phyloP scores from a whole-genome alignment of 2,113 vertebrate genomes.

The Brachypodius melanocephalos region DNA sequence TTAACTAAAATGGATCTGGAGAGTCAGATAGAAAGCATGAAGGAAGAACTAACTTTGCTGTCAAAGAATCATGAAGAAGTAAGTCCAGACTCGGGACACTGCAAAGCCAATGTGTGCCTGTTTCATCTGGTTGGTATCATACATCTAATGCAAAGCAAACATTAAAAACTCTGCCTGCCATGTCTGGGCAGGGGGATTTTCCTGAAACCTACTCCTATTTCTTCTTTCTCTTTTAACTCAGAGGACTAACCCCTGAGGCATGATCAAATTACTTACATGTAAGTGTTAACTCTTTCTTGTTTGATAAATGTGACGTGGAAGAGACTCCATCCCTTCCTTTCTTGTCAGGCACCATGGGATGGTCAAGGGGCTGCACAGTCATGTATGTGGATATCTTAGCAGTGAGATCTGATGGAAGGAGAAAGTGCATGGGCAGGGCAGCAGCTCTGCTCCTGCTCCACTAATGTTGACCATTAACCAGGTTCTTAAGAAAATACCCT shows the following conservation, averaged over 20 bases:
- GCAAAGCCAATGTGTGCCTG: not conserved
- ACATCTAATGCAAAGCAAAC: not conserved
- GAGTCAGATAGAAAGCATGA: conserved; percentile 87
- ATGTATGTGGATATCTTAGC: not conserved
- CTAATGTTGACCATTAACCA: not conserved
- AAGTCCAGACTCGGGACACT: not conserved
- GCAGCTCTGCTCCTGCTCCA: not conserved
- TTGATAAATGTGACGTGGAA: not conserved
- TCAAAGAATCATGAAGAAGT: conserved; percentile 88
- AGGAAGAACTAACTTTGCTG: conserved; percentile 81
- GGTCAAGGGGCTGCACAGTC: not conserved
- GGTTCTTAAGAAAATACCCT: not conserved
- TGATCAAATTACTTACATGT: not conserved
- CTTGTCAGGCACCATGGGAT: not conserved
- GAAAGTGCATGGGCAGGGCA: not conserved
- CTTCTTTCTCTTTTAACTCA: not conserved
- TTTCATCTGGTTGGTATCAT: not conserved
- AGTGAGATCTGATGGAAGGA: not conserved
- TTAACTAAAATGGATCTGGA: conserved; percentile 86
- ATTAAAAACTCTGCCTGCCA: not conserved
- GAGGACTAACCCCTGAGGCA: not conserved
- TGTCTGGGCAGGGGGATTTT: not conserved
- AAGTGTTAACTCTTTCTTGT: not conserved
- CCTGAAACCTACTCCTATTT: not conserved
- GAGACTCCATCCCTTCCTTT: not conserved